Evolutionary conservation across 2,797 vertebrate genomes (phyloP).

Genomic region (Lacerta viridis): DNA sequence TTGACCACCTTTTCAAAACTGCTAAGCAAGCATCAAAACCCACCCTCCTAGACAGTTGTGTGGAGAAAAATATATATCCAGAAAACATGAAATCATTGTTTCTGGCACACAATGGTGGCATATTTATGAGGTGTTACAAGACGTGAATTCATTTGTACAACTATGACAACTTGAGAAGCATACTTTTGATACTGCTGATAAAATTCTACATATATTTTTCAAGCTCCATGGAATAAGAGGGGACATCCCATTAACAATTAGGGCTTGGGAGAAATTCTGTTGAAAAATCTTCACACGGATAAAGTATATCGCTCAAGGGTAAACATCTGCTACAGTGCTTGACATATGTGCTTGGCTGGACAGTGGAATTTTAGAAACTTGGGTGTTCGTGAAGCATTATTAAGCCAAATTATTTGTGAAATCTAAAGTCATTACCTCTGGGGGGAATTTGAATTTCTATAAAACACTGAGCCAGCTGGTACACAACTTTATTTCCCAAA

Average conservation of each 20-base stretch:
- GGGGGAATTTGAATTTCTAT: conserved; percentile 36
- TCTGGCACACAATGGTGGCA: neutral
- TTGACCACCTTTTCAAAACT: neutral
- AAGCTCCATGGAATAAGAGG: conserved; percentile 32
- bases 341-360: conserved; percentile 31
- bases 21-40: too few species aligned
- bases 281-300: conserved; percentile 52
- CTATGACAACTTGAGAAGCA: conserved; percentile 6
- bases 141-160: neutral
- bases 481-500: neutral
- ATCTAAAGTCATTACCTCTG: conserved; percentile 33
- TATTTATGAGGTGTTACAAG: neutral
- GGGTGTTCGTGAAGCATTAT: neutral
- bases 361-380: conserved; percentile 34
- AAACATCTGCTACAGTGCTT: conserved; percentile 51
- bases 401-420: neutral
- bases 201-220: neutral
- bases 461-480: neutral
- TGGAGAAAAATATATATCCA: too few species aligned
- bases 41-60: too few species aligned
- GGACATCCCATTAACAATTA: neutral
- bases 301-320: conserved; percentile 37
- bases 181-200: conserved; percentile 5
- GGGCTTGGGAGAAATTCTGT: neutral
- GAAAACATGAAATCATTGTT: too few species aligned